Evolutionary conservation across 2,888 invertebrate species (phyloP).

Genomic region (Osmoderma eremita): DNA sequence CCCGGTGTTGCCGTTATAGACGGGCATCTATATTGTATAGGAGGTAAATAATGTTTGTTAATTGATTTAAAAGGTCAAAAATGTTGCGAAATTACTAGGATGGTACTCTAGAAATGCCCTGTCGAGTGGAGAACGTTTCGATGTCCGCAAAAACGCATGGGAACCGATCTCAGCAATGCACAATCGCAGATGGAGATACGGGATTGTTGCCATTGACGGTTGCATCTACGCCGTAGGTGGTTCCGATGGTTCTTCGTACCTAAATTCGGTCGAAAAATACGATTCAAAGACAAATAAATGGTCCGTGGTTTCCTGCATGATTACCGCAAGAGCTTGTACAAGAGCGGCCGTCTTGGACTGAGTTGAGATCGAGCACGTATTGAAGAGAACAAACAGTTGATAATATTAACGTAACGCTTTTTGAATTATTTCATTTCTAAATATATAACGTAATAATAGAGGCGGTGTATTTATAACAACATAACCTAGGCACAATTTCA

Average conservation of each 20-base stretch:
- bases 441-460: too few species aligned
- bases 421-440: too few species aligned
- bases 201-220: slow-evolving; percentile 73
- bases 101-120: slow-evolving; percentile 73
- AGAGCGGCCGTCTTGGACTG: slow-evolving; percentile 75
- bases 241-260: slow-evolving; percentile 75
- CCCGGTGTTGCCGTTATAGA: slow-evolving; percentile 73
- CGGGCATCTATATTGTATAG: too few species aligned
- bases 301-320: slow-evolving; percentile 74
- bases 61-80: neutral
- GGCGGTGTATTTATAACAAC: too few species aligned
- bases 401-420: too few species aligned
- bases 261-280: slow-evolving; percentile 75
- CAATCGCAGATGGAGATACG: slow-evolving; percentile 75
- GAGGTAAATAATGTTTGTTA: slow-evolving; percentile 56
- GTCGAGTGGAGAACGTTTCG: slow-evolving; percentile 74
- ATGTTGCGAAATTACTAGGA: neutral
- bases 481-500: too few species aligned
- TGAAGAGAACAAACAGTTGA: slow-evolving; percentile 51
- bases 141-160: too few species aligned
- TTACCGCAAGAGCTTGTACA: slow-evolving; percentile 71
- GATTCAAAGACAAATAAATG: slow-evolving; percentile 74
- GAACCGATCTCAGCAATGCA: slow-evolving; percentile 77
- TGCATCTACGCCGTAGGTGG: slow-evolving; percentile 74
- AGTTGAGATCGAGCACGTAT: slow-evolving; percentile 66